phyloP scores from a whole-genome alignment of 2,797 vertebrate species.

The Acipenser transmontanus region DNA sequence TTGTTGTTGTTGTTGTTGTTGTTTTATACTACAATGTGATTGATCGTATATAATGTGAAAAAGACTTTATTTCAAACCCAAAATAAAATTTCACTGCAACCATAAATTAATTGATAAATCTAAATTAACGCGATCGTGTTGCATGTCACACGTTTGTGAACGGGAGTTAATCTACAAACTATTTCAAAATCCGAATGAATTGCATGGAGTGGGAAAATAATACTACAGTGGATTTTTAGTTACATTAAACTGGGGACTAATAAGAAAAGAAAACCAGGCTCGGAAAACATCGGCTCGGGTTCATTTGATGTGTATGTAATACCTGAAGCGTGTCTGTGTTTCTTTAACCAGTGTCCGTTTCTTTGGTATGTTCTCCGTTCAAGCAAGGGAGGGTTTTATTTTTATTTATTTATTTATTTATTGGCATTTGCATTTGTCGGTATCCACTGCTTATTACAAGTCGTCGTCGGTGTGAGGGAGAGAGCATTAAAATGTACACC shows the following conservation, averaged over 20 bases:
- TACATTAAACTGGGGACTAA: neutral
- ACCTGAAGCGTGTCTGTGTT: conserved; percentile 3
- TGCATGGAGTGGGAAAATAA: neutral
- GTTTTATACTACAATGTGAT: no score
- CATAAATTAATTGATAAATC: no score
- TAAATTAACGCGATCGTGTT: no score
- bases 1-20: no score
- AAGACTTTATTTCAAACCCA: no score
- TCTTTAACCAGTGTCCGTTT: neutral
- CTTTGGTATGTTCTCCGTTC: neutral
- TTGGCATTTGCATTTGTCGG: neutral
- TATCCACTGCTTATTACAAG: neutral
- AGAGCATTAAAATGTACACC: conserved; percentile 20
- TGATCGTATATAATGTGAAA: no score
- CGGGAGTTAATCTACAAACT: no score
- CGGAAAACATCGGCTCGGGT: neutral
- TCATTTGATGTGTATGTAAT: conserved; percentile 3
- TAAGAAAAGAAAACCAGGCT: conserved; percentile 2
- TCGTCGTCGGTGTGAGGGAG: conserved; percentile 2
- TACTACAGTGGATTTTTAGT: neutral
- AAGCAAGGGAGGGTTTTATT: neutral
- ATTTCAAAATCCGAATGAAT: neutral
- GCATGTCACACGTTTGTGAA: no score
- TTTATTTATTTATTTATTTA: no score
- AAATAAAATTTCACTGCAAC: no score